Evolutionary conservation across 2,113 vertebrate genomes (phyloP).

Genomic region (Prochilodus magdalenae): DNA sequence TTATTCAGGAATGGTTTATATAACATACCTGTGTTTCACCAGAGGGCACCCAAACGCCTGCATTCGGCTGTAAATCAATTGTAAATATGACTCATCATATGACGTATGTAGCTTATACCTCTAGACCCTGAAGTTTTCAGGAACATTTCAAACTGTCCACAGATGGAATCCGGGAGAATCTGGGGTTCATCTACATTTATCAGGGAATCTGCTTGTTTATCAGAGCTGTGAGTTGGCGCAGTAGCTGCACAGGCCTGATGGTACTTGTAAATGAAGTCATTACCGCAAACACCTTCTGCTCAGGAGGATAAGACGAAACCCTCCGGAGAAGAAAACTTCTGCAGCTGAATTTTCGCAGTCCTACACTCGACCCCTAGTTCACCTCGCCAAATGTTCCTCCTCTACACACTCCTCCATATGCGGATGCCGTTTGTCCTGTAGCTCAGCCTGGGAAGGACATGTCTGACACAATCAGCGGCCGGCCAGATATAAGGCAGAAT

Average conservation of each 20-base stretch:
- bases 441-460: not conserved
- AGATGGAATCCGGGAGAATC: no score
- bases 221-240: not conserved
- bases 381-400: conserved; percentile 1
- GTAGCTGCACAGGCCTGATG: not conserved
- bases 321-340: not conserved
- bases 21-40: no score
- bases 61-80: not conserved
- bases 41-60: no score
- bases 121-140: no score
- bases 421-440: not conserved
- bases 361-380: not conserved
- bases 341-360: not conserved
- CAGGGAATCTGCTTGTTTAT: not conserved
- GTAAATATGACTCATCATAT: no score
- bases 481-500: no score
- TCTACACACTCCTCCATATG: not conserved
- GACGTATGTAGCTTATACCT: not conserved
- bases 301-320: not conserved
- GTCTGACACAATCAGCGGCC: not conserved
- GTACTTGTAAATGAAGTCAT: not conserved
- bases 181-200: not conserved
- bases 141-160: no score
- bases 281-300: conserved; percentile 6
- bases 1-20: no score